Conservation (phyloP, 2,888 invertebrate genomes). For the Autographa pulchrina region DNA sequence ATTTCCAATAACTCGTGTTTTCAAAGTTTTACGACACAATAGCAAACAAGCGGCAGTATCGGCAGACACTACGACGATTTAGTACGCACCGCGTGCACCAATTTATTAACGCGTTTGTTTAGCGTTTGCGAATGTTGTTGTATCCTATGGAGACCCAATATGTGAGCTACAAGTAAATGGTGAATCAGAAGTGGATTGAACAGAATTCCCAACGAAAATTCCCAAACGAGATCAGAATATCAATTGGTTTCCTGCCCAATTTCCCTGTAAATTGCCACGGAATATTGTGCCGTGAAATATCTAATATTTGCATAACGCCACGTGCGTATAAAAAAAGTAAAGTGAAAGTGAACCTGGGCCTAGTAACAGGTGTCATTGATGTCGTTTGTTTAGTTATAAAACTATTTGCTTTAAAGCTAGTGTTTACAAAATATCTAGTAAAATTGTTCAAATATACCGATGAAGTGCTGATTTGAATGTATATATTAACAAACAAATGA, state of each 20-base stretch:
- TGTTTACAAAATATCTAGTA: constrained; percentile 57
- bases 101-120: constrained; percentile 56
- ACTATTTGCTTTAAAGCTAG: constrained; percentile 65
- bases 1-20: constrained; percentile 23
- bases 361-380: constrained; percentile 83
- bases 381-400: constrained; percentile 73
- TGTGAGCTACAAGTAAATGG: constrained; percentile 71
- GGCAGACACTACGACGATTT: constrained; percentile 44
- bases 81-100: constrained; percentile 47
- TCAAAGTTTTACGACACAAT: constrained; percentile 38
- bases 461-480: constrained; percentile 13
- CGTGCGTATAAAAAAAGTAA: constrained; percentile 75
- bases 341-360: constrained; percentile 77
- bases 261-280: constrained; percentile 84
- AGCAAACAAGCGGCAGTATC: constrained; percentile 34
- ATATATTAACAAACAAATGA: constrained; percentile 30
- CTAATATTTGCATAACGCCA: constrained; percentile 80
- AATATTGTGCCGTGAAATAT: constrained; percentile 81
- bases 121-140: constrained; percentile 60
- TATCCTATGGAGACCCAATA: constrained; percentile 61
- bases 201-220: constrained; percentile 80
- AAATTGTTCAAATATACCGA: constrained; percentile 25
- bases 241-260: constrained; percentile 85
- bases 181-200: constrained; percentile 78
- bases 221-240: constrained; percentile 84